Conservation (phyloP, 2,797 vertebrate species). For the Thaleichthys pacificus region DNA sequence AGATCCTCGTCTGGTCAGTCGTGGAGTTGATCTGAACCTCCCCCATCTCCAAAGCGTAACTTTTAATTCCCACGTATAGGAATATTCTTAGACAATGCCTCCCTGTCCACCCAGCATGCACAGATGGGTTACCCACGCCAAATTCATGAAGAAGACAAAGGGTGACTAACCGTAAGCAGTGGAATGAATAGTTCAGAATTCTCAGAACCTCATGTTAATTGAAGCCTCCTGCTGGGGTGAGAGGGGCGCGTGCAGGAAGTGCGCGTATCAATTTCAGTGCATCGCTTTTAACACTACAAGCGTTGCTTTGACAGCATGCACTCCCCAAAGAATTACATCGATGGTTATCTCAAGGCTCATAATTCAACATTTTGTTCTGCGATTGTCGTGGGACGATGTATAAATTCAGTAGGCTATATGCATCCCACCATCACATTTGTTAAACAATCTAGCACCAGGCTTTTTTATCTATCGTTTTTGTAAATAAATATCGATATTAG, state of each 20-base stretch:
- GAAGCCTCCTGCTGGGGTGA: slow-evolving; percentile 48
- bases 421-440: no score
- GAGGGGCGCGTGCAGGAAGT: slow-evolving; percentile 76
- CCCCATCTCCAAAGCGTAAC: slow-evolving; percentile 33
- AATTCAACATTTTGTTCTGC: not conserved
- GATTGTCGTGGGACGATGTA: no score
- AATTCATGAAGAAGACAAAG: slow-evolving; percentile 75
- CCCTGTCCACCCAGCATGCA: slow-evolving; percentile 63
- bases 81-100: slow-evolving; percentile 67
- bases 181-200: slow-evolving; percentile 44
- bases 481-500: no score
- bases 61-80: slow-evolving; percentile 62
- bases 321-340: not conserved
- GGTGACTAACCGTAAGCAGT: slow-evolving; percentile 74
- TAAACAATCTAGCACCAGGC: no score
- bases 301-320: slow-evolving; percentile 7
- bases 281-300: slow-evolving; percentile 18
- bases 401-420: no score
- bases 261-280: slow-evolving; percentile 61
- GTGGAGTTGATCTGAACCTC: slow-evolving; percentile 14
- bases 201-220: slow-evolving; percentile 33
- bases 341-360: not conserved
- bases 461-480: no score
- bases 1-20: not conserved
- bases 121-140: slow-evolving; percentile 81